Evolutionary conservation across 2,888 invertebrate species (phyloP).

Genomic region (Acanthosepion pharaonis): DNA sequence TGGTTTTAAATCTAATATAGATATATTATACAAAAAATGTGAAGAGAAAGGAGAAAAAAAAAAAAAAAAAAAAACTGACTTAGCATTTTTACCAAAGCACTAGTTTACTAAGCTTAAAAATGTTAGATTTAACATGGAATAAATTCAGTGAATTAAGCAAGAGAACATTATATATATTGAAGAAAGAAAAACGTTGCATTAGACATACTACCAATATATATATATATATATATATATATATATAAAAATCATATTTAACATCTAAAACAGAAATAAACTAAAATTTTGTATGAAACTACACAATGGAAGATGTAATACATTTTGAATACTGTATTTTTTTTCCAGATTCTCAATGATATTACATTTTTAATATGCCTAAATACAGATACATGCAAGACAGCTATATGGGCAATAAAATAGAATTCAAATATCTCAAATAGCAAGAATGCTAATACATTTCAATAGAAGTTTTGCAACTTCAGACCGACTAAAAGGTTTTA

Average conservation of each 20-base stretch:
- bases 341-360: background rate
- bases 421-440: background rate
- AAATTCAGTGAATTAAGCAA: background rate
- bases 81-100: background rate
- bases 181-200: background rate
- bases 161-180: background rate
- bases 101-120: background rate
- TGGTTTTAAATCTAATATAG: too few relatives aligned
- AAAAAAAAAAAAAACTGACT: background rate
- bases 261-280: background rate
- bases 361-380: background rate
- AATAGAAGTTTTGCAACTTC: background rate
- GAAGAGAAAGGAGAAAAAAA: background rate
- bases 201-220: too few relatives aligned
- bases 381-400: background rate
- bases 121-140: background rate
- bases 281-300: background rate
- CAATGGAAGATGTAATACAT: too few relatives aligned
- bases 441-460: background rate
- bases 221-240: too few relatives aligned
- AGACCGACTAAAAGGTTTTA: background rate
- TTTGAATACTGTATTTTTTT: too few relatives aligned
- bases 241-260: background rate
- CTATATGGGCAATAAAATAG: background rate
- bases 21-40: too few relatives aligned